Evolutionary conservation across 2,113 vertebrate genomes (phyloP).

Genomic region (Microtus oregoni): DNA sequence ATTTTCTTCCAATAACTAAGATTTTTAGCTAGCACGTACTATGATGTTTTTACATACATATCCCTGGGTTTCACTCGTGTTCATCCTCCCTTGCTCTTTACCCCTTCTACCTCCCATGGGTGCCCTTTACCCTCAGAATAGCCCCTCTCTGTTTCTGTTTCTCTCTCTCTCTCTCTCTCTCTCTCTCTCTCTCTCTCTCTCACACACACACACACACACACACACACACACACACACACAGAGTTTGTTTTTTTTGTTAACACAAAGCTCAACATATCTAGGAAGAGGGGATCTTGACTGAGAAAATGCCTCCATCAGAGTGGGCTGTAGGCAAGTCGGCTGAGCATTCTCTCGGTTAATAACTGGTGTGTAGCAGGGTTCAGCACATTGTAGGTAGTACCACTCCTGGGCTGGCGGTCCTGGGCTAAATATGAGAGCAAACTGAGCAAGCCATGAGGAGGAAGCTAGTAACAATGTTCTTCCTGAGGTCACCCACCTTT

Average conservation of each 20-base stretch:
- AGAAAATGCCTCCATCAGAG: not conserved
- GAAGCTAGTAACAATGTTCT: not conserved
- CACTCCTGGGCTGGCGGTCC: not conserved
- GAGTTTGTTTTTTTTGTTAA: not conserved
- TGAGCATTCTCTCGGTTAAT: not conserved
- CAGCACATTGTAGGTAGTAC: not conserved
- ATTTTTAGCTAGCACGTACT: not conserved
- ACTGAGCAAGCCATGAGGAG: not conserved
- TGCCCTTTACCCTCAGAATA: not conserved
- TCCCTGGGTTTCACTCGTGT: too few species aligned
- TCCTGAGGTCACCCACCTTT: too few species aligned
- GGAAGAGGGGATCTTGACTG: not conserved
- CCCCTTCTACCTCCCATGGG: not conserved
- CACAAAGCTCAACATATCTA: not conserved
- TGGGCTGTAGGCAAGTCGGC: not conserved
- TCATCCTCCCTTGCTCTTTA: not conserved
- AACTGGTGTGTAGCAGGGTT: too few species aligned
- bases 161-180: too few species aligned
- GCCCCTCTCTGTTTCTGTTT: not conserved
- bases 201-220: not conserved
- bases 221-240: not conserved
- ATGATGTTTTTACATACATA: not conserved
- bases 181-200: not conserved
- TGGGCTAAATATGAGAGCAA: not conserved
- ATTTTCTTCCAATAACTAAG: not conserved